Evolutionary conservation across 2,888 invertebrate species (phyloP).

Genomic region (Orthonychiurus folsomi): DNA sequence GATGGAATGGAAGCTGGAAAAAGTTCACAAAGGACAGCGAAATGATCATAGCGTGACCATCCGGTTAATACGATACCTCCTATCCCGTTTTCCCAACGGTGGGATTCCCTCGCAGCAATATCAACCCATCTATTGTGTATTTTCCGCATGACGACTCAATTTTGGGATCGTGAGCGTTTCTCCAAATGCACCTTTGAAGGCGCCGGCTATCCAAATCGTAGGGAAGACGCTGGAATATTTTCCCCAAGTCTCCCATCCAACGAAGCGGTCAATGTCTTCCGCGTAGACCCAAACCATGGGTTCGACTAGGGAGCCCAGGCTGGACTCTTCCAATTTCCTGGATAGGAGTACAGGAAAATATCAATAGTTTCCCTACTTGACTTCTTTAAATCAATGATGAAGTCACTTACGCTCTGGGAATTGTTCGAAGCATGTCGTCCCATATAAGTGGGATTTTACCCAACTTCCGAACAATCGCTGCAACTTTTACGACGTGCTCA

Average conservation of each 20-base stretch:
- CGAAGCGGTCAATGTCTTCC: constrained; percentile 56
- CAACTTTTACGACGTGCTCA: constrained; percentile 58
- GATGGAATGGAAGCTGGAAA: constrained; percentile 59
- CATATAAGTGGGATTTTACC: constrained; percentile 63
- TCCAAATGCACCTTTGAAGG: constrained; percentile 79
- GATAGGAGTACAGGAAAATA: constrained; percentile 6
- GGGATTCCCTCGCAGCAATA: constrained; percentile 41
- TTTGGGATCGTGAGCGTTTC: constrained; percentile 60
- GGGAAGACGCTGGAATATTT: constrained; percentile 59
- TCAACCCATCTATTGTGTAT: constrained; percentile 57
- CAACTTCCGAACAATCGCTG: constrained; percentile 46
- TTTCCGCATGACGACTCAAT: constrained; percentile 58
- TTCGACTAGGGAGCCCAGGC: constrained; percentile 59
- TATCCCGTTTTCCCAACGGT: constrained; percentile 34
- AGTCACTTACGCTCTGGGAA: constrained; percentile 39
- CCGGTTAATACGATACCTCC: constrained; percentile 43
- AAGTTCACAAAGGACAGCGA: constrained; percentile 59
- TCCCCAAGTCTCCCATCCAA: constrained; percentile 50
- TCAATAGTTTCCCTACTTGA: constrained; percentile 7
- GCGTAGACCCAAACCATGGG: constrained; percentile 73
- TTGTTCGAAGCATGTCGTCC: constrained; percentile 74
- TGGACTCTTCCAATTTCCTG: constrained; percentile 48
- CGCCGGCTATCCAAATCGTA: constrained; percentile 67
- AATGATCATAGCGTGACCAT: constrained; percentile 56
- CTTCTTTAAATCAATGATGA: constrained; percentile 5